phyloP scores from a whole-genome alignment of 2,888 invertebrate species.

The Tipula helvola region DNA sequence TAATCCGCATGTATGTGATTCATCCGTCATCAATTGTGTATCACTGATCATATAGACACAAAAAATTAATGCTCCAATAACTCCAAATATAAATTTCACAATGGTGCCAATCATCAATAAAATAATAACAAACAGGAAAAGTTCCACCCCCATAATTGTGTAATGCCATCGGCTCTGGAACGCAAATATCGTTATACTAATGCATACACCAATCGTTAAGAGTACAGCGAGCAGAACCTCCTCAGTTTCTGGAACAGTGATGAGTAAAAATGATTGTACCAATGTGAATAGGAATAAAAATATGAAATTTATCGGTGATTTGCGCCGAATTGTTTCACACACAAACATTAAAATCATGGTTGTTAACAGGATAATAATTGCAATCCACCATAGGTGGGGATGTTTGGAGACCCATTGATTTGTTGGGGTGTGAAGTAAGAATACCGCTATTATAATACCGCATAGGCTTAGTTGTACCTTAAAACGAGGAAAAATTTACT shows the following conservation, averaged over 20 bases:
- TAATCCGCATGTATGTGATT: slow-evolving; percentile 76
- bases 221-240: slow-evolving; percentile 81
- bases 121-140: slow-evolving; percentile 62
- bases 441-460: slow-evolving; percentile 61
- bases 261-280: slow-evolving; percentile 72
- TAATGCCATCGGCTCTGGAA: slow-evolving; percentile 87
- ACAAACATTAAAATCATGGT: slow-evolving; percentile 75
- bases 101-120: slow-evolving; percentile 70
- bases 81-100: slow-evolving; percentile 45
- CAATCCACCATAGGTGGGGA: slow-evolving; percentile 51
- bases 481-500: slow-evolving; percentile 17
- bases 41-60: slow-evolving; percentile 85
- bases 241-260: slow-evolving; percentile 49
- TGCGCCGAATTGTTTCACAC: slow-evolving; percentile 70
- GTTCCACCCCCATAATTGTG: slow-evolving; percentile 61
- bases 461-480: slow-evolving; percentile 73
- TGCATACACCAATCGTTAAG: slow-evolving; percentile 70
- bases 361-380: slow-evolving; percentile 54
- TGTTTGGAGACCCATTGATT: slow-evolving; percentile 44
- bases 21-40: slow-evolving; percentile 84
- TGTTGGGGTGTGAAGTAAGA: slow-evolving; percentile 54
- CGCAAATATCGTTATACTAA: slow-evolving; percentile 80
- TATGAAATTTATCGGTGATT: slow-evolving; percentile 77
- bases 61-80: slow-evolving; percentile 76
- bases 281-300: slow-evolving; percentile 73